phyloP scores from a whole-genome alignment of 2,113 vertebrate species.

The Tretioscincus oriximinensis region DNA sequence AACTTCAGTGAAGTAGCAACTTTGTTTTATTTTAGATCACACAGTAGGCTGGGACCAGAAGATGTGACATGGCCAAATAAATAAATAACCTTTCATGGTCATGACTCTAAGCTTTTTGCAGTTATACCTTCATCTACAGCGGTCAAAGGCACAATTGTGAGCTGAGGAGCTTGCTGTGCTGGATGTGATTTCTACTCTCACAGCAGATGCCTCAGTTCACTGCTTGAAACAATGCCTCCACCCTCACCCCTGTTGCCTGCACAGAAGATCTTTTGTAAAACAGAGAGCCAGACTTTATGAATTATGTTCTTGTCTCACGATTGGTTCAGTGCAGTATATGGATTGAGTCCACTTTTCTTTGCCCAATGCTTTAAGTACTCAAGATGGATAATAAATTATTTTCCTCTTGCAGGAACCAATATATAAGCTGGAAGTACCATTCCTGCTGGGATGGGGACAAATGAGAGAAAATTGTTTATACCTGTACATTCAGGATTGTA shows the following conservation, averaged over 20 bases:
- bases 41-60: neutral
- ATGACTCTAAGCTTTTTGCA: too few species aligned
- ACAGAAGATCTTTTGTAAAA: too few species aligned
- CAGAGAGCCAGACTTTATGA: neutral
- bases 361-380: too few species aligned
- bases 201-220: too few species aligned
- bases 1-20: too few species aligned
- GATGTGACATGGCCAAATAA: neutral
- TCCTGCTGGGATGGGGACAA: neutral
- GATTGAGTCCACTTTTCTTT: neutral
- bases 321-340: neutral
- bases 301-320: neutral
- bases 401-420: neutral
- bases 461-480: conserved; percentile 58
- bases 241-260: too few species aligned
- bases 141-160: too few species aligned
- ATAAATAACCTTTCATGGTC: neutral
- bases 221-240: too few species aligned
- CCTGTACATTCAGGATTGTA: conserved; percentile 95
- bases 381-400: neutral
- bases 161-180: too few species aligned
- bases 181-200: too few species aligned
- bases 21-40: too few species aligned
- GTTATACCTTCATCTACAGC: too few species aligned
- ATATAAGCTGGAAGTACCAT: neutral